These are phyloP conservation scores for Bagarius yarrelli DNA, from an alignment of 2,113 vertebrate genomes.

Conservation along the genomic window DNA sequence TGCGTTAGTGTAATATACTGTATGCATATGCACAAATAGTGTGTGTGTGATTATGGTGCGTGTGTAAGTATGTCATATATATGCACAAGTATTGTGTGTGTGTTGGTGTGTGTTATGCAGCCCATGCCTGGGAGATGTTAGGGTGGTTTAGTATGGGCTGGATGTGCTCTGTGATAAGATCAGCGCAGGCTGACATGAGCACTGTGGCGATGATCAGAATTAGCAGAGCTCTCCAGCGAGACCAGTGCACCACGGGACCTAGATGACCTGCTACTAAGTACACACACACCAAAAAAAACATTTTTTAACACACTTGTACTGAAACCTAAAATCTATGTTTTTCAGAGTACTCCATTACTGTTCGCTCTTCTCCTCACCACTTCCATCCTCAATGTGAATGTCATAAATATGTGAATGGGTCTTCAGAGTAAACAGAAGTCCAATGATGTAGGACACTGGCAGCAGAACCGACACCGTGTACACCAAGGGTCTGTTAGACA, in stretches of 20 bases:
- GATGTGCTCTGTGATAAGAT: slow-evolving; percentile 83
- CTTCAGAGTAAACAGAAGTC: slow-evolving; percentile 83
- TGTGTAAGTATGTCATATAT: no score
- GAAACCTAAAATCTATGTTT: neutral
- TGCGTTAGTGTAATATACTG: no score
- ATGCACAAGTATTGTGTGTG: neutral
- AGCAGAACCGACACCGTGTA: slow-evolving; percentile 74
- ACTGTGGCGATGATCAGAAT: slow-evolving; percentile 82
- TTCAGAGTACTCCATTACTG: neutral
- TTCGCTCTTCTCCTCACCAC: slow-evolving; percentile 65
- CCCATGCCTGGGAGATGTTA: slow-evolving; percentile 76
- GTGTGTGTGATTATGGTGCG: no score
- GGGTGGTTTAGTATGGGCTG: slow-evolving; percentile 81
- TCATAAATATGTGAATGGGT: slow-evolving; percentile 83
- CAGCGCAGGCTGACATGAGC: slow-evolving; percentile 82
- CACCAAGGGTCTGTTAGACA: slow-evolving; percentile 72
- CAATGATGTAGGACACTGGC: slow-evolving; percentile 75
- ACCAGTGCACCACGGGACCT: slow-evolving; percentile 76
- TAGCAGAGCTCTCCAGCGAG: slow-evolving; percentile 76
- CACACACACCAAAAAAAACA: slow-evolving; percentile 21
- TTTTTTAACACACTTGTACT: neutral
- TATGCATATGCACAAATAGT: no score
- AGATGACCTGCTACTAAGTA: slow-evolving; percentile 60
- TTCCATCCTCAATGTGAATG: slow-evolving; percentile 74
- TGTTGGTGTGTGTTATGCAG: neutral